A percentile compares a stretch with the other conserved stretches of the same genome.
phyloP scores from a whole-genome alignment of 1,140 invertebrate species.

The Octopus sinensis region DNA sequence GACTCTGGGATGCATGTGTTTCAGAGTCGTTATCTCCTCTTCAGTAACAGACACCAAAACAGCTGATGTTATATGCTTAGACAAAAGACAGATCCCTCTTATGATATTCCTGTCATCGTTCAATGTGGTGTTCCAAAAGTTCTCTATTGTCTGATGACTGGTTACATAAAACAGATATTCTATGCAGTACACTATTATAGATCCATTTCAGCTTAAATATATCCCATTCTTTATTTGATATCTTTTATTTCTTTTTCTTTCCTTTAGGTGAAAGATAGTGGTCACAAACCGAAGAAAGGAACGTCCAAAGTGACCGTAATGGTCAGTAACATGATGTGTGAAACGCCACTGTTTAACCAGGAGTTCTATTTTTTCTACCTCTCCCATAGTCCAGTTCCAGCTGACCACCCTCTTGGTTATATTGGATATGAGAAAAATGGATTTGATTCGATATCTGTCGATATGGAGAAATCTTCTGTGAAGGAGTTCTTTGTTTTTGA shows the following conservation, averaged over 20 bases:
- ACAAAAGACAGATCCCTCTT: too few species aligned
- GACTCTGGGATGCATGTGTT: too few species aligned
- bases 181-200: too few species aligned
- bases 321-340: not conserved
- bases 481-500: constrained; percentile 4
- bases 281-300: not conserved
- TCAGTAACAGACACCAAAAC: too few species aligned
- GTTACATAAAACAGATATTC: too few species aligned
- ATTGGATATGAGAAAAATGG: constrained; percentile 7
- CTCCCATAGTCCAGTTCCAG: not conserved
- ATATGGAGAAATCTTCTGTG: not conserved
- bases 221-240: too few species aligned
- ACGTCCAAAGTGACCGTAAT: constrained; percentile 2
- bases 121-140: too few species aligned
- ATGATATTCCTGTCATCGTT: too few species aligned
- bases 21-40: too few species aligned
- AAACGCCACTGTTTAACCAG: not conserved
- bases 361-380: constrained; percentile 7
- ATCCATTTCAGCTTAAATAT: too few species aligned
- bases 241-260: not conserved
- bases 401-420: not conserved
- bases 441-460: not conserved
- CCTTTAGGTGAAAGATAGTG: not conserved
- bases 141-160: too few species aligned
- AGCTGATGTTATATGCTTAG: too few species aligned